A percentile compares a stretch with the other conserved stretches of the same genome.
Conservation (phyloP, 2,797 vertebrate genomes). For the Pseudochaenichthys georgianus region DNA sequence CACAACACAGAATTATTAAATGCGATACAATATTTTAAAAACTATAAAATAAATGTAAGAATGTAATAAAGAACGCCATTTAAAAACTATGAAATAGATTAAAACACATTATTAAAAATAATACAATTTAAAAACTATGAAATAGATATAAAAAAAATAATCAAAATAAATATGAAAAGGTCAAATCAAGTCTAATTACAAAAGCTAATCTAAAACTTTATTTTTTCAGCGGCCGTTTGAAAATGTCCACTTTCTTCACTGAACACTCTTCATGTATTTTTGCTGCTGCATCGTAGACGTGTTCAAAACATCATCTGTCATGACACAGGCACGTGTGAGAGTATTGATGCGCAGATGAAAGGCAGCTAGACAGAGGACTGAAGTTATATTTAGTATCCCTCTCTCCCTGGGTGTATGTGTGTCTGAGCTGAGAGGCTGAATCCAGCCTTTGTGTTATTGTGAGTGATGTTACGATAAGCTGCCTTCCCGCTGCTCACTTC, state of each 20-base stretch:
- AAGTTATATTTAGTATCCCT: constrained; percentile 70
- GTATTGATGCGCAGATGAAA: constrained; percentile 65
- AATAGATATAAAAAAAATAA: too few species aligned
- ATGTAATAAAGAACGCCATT: too few species aligned
- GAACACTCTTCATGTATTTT: constrained; percentile 15
- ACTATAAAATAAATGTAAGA: too few species aligned
- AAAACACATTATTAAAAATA: too few species aligned
- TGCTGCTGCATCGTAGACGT: constrained; percentile 6
- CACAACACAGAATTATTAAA: too few species aligned
- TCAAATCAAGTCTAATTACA: too few species aligned
- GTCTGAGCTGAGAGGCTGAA: constrained; percentile 63
- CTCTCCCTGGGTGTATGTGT: constrained; percentile 65
- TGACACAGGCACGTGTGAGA: constrained; percentile 51
- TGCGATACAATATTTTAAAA: too few species aligned
- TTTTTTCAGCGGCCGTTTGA: too few species aligned
- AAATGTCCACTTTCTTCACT: background rate
- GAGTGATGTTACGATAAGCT: constrained; percentile 51
- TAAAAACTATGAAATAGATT: too few species aligned
- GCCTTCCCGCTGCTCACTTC: constrained; percentile 52
- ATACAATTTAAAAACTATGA: too few species aligned
- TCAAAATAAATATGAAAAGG: too few species aligned
- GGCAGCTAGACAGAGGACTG: constrained; percentile 34
- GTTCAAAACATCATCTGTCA: constrained; percentile 45
- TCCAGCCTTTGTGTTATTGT: constrained; percentile 61
- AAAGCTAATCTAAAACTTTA: too few species aligned